Conservation (phyloP, 2,888 invertebrate genomes). For the Napeogenes sylphis region DNA sequence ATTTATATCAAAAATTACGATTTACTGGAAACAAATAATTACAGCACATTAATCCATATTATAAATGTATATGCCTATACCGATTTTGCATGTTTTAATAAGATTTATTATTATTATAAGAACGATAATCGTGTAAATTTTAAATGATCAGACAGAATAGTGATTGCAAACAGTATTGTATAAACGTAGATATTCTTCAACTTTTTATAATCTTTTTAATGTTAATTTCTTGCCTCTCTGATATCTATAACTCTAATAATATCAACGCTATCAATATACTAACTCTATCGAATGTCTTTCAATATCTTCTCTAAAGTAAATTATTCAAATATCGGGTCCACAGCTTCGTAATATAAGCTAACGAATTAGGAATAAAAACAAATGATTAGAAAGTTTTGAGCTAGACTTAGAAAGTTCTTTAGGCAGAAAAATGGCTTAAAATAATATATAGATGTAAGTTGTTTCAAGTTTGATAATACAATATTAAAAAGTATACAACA, state of each 20-base stretch:
- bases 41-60: slow-evolving; percentile 1
- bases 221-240: background rate
- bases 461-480: background rate
- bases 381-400: slow-evolving; percentile 28
- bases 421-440: background rate
- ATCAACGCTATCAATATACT: slow-evolving; percentile 4
- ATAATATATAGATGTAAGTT: background rate
- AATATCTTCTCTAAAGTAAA: slow-evolving; percentile 16
- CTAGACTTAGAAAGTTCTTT: slow-evolving; percentile 18
- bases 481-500: background rate
- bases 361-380: slow-evolving; percentile 59
- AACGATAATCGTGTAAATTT: slow-evolving; percentile 29
- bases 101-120: background rate
- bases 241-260: background rate
- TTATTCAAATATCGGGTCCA: slow-evolving; percentile 58
- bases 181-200: slow-evolving; percentile 31
- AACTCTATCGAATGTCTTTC: slow-evolving; percentile 1
- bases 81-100: slow-evolving; percentile 15
- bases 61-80: slow-evolving; percentile 1
- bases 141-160: slow-evolving; percentile 36
- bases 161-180: slow-evolving; percentile 36
- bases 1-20: slow-evolving; percentile 3
- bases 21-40: slow-evolving; percentile 1
- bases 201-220: slow-evolving; percentile 25
- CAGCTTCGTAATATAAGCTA: slow-evolving; percentile 56